phyloP scores from a whole-genome alignment of 2,888 invertebrate genomes.

The Macroteleia sp. region DNA sequence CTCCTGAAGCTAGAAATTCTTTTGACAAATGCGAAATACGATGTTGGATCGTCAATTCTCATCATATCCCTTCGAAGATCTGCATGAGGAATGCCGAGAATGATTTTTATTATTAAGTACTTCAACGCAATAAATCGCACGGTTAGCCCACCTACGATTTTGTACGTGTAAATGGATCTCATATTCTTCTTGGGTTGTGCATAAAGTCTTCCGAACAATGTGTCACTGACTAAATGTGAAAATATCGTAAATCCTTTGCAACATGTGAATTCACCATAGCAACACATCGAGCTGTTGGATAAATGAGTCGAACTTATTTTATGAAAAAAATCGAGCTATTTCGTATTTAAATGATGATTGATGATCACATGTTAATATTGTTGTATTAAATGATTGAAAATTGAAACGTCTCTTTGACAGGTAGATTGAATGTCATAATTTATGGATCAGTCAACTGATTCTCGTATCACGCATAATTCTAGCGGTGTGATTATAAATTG shows the following conservation, averaged over 20 bases:
- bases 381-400: conserved; percentile 44
- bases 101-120: conserved; percentile 51
- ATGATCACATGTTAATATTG: conserved; percentile 46
- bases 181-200: conserved; percentile 24
- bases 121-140: conserved; percentile 54
- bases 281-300: conserved; percentile 14
- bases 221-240: conserved; percentile 48
- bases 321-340: conserved; percentile 4
- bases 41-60: conserved; percentile 48
- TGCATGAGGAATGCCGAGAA: conserved; percentile 23
- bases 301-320: conserved; percentile 16
- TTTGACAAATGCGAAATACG: conserved; percentile 51
- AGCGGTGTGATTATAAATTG: conserved; percentile 19
- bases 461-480: conserved; percentile 30
- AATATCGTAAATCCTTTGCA: conserved; percentile 54
- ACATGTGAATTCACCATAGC: background rate
- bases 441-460: conserved; percentile 31
- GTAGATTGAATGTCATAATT: conserved; percentile 45
- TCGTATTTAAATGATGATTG: conserved; percentile 47
- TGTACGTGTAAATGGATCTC: conserved; percentile 45
- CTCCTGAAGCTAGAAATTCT: conserved; percentile 36
- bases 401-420: conserved; percentile 56
- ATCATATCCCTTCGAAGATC: conserved; percentile 14
- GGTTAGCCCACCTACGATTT: conserved; percentile 48
- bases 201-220: conserved; percentile 28